A percentile compares a stretch with the other conserved stretches of the same genome.
Conservation (phyloP, 1,140 invertebrate genomes). For the Ganaspis sp. region DNA sequence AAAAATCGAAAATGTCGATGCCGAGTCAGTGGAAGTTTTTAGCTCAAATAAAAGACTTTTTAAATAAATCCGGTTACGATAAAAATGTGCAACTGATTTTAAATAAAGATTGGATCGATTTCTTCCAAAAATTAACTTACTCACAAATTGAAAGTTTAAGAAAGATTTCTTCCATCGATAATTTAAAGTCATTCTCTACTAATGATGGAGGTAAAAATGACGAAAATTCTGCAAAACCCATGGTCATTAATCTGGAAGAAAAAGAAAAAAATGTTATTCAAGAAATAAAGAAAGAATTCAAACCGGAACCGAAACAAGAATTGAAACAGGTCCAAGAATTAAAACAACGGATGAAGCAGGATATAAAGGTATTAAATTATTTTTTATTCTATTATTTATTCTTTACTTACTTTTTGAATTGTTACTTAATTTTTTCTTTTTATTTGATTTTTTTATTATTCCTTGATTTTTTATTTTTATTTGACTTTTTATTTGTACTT, state of each 20-base stretch:
- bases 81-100: conserved; percentile 74
- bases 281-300: conserved; percentile 41
- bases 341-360: not conserved
- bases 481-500: not conserved
- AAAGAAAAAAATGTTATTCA: conserved; percentile 32
- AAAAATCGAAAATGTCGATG: conserved; percentile 71
- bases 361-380: not conserved
- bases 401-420: too few species aligned
- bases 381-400: not conserved
- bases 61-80: conserved; percentile 74
- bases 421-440: not conserved
- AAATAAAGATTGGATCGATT: conserved; percentile 76
- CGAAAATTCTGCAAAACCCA: conserved; percentile 31
- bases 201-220: conserved; percentile 37
- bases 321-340: conserved; percentile 31
- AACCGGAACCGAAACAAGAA: conserved; percentile 33
- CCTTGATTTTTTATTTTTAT: not conserved
- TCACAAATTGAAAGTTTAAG: conserved; percentile 63
- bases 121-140: conserved; percentile 73
- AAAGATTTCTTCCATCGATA: conserved; percentile 69
- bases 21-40: conserved; percentile 76
- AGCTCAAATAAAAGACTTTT: conserved; percentile 73
- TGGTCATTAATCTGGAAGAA: conserved; percentile 24
- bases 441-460: not conserved
- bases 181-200: conserved; percentile 56